Evolutionary conservation across 2,797 vertebrate genomes (phyloP).

Genomic region (Acipenser transmontanus): DNA sequence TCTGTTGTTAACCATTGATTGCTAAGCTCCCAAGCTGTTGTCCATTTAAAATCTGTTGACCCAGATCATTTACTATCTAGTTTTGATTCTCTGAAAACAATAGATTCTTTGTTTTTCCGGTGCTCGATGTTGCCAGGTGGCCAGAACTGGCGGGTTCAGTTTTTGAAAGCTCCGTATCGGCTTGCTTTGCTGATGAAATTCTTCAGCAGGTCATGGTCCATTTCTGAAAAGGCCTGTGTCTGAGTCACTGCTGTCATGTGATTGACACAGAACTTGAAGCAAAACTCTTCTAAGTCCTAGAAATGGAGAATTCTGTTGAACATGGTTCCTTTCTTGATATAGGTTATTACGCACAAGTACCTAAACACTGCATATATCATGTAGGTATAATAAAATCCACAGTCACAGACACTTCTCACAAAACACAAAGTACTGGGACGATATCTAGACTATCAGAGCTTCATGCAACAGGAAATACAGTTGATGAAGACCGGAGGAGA

Average conservation of each 20-base stretch:
- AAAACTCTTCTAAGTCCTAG: slow-evolving; percentile 98
- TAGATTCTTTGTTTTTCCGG: no score
- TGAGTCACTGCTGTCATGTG: slow-evolving; percentile 95
- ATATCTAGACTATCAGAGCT: not conserved
- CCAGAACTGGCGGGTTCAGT: slow-evolving; percentile 52
- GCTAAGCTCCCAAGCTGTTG: no score
- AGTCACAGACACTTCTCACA: not conserved
- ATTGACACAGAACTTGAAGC: slow-evolving; percentile 98
- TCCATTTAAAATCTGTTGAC: no score
- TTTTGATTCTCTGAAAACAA: no score
- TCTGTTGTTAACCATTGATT: no score
- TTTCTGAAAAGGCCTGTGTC: slow-evolving; percentile 89
- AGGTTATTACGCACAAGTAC: not conserved
- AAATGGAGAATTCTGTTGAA: slow-evolving; percentile 51
- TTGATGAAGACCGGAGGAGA: not conserved
- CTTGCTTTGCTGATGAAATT: slow-evolving; percentile 97
- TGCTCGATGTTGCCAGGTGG: no score
- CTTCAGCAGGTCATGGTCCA: slow-evolving; percentile 96
- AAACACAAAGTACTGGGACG: no score
- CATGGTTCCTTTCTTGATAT: not conserved
- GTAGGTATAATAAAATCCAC: not conserved
- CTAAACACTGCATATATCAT: not conserved
- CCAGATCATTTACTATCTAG: no score
- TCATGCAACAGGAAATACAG: not conserved
- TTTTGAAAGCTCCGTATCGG: slow-evolving; percentile 90